These are phyloP conservation scores for Semaprochilodus insignis DNA, from an alignment of 2,797 vertebrate species.

Conservation along the genomic window DNA sequence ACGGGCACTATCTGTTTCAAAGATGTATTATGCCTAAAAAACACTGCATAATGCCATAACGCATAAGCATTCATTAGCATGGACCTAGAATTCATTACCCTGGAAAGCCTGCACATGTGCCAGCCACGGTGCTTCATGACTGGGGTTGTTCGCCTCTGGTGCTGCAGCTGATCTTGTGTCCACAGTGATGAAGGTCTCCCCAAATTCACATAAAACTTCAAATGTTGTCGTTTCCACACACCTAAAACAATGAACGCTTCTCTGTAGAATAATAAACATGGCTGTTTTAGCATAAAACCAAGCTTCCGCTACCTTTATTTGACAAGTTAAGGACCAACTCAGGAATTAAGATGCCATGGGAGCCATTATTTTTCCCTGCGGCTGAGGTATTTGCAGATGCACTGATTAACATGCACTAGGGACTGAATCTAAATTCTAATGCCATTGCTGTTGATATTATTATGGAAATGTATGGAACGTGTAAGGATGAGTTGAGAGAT, in stretches of 20 bases:
- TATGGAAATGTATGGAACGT: neutral
- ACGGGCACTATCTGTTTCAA: constrained; percentile 61
- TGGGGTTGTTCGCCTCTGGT: constrained; percentile 18
- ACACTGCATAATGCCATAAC: constrained; percentile 66
- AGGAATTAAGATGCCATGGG: neutral
- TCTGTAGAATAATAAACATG: constrained; percentile 22
- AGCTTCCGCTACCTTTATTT: neutral
- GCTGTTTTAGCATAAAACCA: neutral
- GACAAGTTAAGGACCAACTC: neutral
- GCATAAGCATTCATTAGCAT: constrained; percentile 74
- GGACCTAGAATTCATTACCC: constrained; percentile 67
- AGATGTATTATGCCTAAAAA: constrained; percentile 67
- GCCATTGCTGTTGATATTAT: neutral
- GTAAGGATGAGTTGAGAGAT: neutral
- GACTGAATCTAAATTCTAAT: neutral
- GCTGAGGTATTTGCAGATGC: neutral
- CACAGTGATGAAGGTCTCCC: constrained; percentile 48
- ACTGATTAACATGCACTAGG: constrained; percentile 1
- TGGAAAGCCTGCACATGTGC: constrained; percentile 23
- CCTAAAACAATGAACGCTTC: constrained; percentile 38
- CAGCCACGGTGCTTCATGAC: constrained; percentile 18
- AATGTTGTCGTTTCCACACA: constrained; percentile 26
- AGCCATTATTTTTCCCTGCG: neutral
- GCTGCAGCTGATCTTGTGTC: constrained; percentile 32
- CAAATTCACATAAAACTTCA: constrained; percentile 38